These are phyloP conservation scores for Pegoplata infirma DNA, from an alignment of 2,888 invertebrate species.

Conservation along the genomic window DNA sequence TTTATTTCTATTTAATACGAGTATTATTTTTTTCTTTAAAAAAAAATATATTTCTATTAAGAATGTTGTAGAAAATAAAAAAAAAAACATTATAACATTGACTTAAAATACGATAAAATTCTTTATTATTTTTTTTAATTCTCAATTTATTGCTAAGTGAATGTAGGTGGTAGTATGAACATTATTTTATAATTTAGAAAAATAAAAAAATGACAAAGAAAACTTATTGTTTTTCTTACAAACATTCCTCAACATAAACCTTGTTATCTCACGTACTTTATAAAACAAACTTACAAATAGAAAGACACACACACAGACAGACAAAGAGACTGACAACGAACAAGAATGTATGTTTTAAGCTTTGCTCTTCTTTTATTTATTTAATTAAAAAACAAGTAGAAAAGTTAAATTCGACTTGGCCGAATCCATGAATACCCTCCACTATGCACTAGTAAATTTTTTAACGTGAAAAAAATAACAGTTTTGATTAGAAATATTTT, in stretches of 20 bases:
- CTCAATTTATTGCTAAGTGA: neutral
- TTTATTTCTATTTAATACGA: neutral
- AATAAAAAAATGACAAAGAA: conserved; percentile 14
- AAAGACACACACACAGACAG: neutral
- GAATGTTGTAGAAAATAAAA: neutral
- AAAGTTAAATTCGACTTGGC: too few relatives aligned
- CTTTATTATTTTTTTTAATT: neutral
- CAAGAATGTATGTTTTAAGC: conserved; percentile 15
- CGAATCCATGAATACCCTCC: too few relatives aligned
- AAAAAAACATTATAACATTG: neutral
- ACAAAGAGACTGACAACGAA: conserved; percentile 10
- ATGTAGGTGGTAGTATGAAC: too few relatives aligned
- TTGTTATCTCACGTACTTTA: conserved; percentile 47
- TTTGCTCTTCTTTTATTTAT: conserved; percentile 28
- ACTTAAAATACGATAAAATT: conserved; percentile 6
- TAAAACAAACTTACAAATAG: conserved; percentile 32
- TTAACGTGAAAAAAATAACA: too few relatives aligned
- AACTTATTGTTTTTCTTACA: conserved; percentile 22
- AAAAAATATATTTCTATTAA: neutral
- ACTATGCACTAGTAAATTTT: too few relatives aligned
- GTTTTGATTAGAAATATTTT: too few relatives aligned
- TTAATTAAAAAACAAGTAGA: too few relatives aligned
- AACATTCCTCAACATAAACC: conserved; percentile 36
- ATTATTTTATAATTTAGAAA: neutral
- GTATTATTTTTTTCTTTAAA: neutral